Percentiles rank a stretch among this genome's conserved stretches.
Conservation (phyloP, 2,888 invertebrate genomes). For the Lutraria lutraria region DNA sequence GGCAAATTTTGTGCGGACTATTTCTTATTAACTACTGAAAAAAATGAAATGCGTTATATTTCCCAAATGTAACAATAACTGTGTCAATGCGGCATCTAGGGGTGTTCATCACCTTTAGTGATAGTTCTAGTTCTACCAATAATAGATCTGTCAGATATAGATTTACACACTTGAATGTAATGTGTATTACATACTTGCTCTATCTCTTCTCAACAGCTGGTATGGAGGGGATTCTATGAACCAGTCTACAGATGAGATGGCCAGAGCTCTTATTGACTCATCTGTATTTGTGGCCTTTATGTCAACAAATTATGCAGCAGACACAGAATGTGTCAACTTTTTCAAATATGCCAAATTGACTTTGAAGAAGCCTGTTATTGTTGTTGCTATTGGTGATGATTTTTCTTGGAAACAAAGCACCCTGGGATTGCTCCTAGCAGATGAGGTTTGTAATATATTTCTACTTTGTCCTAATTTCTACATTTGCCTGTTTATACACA, state of each 20-base stretch:
- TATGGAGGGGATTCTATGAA: slow-evolving; percentile 43
- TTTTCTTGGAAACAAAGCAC: slow-evolving; percentile 80
- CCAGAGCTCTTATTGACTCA: slow-evolving; percentile 79
- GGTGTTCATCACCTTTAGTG: too few relatives aligned
- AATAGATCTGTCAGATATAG: too few relatives aligned
- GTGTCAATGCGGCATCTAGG: too few relatives aligned
- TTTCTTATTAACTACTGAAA: too few relatives aligned
- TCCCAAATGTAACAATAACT: too few relatives aligned
- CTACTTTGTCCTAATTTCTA: too few relatives aligned
- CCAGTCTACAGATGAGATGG: slow-evolving; percentile 76
- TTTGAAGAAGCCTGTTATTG: slow-evolving; percentile 79
- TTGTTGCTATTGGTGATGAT: slow-evolving; percentile 79
- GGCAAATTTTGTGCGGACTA: too few relatives aligned
- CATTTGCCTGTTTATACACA: too few relatives aligned
- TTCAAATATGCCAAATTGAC: slow-evolving; percentile 82
- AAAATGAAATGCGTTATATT: too few relatives aligned
- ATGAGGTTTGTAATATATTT: slow-evolving; percentile 74
- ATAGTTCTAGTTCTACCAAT: too few relatives aligned
- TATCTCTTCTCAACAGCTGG: slow-evolving; percentile 66
- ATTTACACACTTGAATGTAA: too few relatives aligned
- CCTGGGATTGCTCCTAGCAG: slow-evolving; percentile 80
- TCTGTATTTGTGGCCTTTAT: slow-evolving; percentile 81
- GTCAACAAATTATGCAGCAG: slow-evolving; percentile 78
- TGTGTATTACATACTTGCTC: not conserved
- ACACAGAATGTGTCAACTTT: slow-evolving; percentile 79